Evolutionary conservation across 2,113 vertebrate genomes (phyloP).

Genomic region (Salvator merianae): DNA sequence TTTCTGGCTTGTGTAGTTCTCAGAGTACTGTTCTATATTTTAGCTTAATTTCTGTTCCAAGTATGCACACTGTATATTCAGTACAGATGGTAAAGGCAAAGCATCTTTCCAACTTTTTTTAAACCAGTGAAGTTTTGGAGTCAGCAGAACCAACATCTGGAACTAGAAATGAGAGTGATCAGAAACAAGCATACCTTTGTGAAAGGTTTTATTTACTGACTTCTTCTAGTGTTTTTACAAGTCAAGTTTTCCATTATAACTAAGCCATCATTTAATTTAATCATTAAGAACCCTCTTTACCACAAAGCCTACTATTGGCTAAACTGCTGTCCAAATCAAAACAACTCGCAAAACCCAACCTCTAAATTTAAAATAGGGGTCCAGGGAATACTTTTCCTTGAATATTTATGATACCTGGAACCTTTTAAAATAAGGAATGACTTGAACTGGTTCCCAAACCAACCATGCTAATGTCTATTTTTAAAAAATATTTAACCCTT

Average conservation of each 20-base stretch:
- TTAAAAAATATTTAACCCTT: background rate
- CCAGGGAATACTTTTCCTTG: slow-evolving; percentile 19
- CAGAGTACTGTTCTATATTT: slow-evolving; percentile 20
- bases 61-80: slow-evolving; percentile 11
- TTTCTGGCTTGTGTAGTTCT: slow-evolving; percentile 24
- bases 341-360: slow-evolving; percentile 4
- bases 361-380: slow-evolving; percentile 29
- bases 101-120: slow-evolving; percentile 31
- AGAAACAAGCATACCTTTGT: slow-evolving; percentile 77
- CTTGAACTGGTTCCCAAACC: slow-evolving; percentile 12
- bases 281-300: slow-evolving; percentile 43
- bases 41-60: slow-evolving; percentile 28
- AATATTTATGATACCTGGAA: slow-evolving; percentile 30
- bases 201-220: slow-evolving; percentile 58
- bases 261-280: slow-evolving; percentile 60
- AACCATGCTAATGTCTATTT: background rate
- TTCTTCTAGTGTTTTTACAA: slow-evolving; percentile 38
- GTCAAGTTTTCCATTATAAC: slow-evolving; percentile 52
- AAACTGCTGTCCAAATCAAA: slow-evolving; percentile 48
- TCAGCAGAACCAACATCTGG: slow-evolving; percentile 64
- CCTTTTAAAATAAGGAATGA: slow-evolving; percentile 17
- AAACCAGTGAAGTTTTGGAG: slow-evolving; percentile 33
- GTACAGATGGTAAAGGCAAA: slow-evolving; percentile 28
- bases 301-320: slow-evolving; percentile 47
- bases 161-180: slow-evolving; percentile 60